A percentile compares a stretch with the other conserved stretches of the same genome.
Conservation (phyloP, 2,888 invertebrate genomes). For the Reticulitermes lucifugus region DNA sequence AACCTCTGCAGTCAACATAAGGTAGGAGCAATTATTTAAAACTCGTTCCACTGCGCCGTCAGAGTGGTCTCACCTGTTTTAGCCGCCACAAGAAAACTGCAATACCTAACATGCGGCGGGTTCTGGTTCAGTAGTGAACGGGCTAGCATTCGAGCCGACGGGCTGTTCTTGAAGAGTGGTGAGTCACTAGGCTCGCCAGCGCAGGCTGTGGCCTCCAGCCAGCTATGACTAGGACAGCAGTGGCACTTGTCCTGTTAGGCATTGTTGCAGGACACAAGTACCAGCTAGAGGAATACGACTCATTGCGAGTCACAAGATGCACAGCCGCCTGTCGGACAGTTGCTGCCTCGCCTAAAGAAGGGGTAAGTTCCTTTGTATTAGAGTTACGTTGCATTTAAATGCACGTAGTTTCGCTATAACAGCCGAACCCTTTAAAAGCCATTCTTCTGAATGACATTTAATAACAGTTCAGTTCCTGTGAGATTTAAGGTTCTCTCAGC, state of each 20-base stretch:
- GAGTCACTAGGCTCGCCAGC: background rate
- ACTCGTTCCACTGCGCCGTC: conserved; percentile 33
- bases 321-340: conserved; percentile 69
- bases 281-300: conserved; percentile 63
- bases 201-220: background rate
- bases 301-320: conserved; percentile 71
- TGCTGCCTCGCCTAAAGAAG: background rate
- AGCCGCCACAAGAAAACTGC: conserved; percentile 24
- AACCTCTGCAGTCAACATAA: background rate
- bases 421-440: too few species aligned
- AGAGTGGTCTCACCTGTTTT: conserved; percentile 43
- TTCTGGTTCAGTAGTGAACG: background rate
- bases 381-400: too few species aligned
- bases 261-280: background rate
- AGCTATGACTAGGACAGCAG: conserved; percentile 15
- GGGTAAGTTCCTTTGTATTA: background rate
- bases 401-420: too few species aligned
- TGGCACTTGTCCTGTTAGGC: background rate
- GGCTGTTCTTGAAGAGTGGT: background rate
- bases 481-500: too few species aligned
- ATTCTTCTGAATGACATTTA: too few species aligned
- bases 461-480: too few species aligned
- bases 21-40: conserved; percentile 42
- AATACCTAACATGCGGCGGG: conserved; percentile 3
- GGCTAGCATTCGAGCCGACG: background rate